Evolutionary conservation across 2,888 invertebrate genomes (phyloP).

Genomic region (Phoenoteleia sp.): DNA sequence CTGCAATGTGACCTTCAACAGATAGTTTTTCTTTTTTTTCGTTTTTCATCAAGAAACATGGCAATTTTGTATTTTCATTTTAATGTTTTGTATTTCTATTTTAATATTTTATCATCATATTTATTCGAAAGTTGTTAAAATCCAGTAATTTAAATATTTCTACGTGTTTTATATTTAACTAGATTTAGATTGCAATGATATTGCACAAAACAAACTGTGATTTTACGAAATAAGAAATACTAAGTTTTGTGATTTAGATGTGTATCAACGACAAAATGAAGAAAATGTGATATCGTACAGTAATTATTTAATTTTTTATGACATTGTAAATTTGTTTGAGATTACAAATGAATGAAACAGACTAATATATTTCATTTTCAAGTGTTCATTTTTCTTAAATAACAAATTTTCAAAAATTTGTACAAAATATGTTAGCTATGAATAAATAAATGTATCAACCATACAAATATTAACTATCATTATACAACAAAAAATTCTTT

Average conservation of each 20-base stretch:
- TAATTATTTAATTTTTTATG: conserved; percentile 13
- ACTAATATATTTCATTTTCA: conserved; percentile 19
- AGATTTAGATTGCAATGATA: conserved; percentile 29
- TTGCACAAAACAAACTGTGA: conserved; percentile 20
- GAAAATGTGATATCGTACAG: conserved; percentile 13
- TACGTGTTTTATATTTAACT: conserved; percentile 28
- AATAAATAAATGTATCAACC: conserved; percentile 16
- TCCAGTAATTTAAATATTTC: conserved; percentile 19
- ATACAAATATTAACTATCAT: conserved; percentile 10
- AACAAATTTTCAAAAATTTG: conserved; percentile 2
- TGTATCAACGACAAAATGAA: conserved; percentile 18
- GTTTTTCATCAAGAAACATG: conserved; percentile 15
- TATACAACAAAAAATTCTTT: conserved; percentile 12
- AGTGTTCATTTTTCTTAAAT: conserved; percentile 15
- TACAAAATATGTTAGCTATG: conserved; percentile 20
- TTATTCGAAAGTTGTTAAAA: conserved; percentile 18
- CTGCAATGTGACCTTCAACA: conserved; percentile 16
- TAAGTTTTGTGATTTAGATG: conserved; percentile 26
- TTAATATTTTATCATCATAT: conserved; percentile 7
- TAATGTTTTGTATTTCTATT: conserved; percentile 19
- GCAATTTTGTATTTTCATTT: conserved; percentile 9
- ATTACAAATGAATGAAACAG: conserved; percentile 27
- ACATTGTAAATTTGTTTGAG: conserved; percentile 17
- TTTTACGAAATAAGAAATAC: conserved; percentile 19
- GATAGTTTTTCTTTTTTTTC: conserved; percentile 14